Conservation (phyloP, 2,113 vertebrate genomes). For the Oceanites oceanicus region DNA sequence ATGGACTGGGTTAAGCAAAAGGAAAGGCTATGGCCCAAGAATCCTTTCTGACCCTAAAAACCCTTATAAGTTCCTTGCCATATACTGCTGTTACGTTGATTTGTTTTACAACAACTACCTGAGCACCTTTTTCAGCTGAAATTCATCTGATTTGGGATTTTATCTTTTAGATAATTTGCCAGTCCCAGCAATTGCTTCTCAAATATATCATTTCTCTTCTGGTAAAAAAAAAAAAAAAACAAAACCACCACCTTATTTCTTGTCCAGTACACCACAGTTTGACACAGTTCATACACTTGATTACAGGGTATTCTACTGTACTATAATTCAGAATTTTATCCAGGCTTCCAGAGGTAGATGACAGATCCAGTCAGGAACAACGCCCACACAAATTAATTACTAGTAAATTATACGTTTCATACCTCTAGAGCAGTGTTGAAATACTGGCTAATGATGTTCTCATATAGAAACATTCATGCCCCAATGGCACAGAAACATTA, state of each 20-base stretch:
- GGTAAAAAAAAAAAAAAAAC: background rate
- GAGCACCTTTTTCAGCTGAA: background rate
- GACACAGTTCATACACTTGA: background rate
- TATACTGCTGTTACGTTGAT: background rate
- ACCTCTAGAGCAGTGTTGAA: background rate
- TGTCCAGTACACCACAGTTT: background rate
- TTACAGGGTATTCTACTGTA: background rate
- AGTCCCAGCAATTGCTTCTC: background rate
- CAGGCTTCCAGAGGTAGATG: background rate
- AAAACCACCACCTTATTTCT: background rate
- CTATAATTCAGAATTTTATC: background rate
- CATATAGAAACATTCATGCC: background rate
- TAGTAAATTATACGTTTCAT: background rate
- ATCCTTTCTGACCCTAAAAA: background rate
- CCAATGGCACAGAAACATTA: background rate
- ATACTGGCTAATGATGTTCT: background rate
- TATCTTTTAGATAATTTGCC: background rate
- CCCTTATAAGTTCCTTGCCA: background rate
- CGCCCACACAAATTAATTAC: background rate
- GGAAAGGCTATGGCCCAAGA: background rate
- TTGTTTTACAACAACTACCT: background rate
- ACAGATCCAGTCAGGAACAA: background rate
- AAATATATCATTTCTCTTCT: background rate
- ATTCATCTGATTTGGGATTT: background rate
- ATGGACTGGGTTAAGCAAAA: background rate